Evolutionary conservation across 2,113 vertebrate species (phyloP).

Genomic region (Alexandromys fortis): DNA sequence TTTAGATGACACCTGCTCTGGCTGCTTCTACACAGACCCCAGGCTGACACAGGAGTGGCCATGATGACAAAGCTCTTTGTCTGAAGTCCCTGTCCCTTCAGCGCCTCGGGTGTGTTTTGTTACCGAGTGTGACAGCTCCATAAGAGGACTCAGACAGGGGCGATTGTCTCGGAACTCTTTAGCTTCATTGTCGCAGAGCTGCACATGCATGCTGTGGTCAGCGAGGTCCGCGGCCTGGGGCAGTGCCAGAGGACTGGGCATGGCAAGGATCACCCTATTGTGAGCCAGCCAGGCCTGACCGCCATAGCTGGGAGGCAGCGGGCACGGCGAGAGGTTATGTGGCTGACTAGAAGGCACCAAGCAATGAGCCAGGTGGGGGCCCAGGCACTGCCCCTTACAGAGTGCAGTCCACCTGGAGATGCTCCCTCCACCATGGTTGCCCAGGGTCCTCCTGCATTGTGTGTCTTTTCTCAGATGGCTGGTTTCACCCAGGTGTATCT

Average conservation of each 20-base stretch:
- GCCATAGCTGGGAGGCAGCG: too few relatives aligned
- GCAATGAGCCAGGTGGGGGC: neutral
- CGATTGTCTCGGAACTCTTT: neutral
- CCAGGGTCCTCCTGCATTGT: neutral
- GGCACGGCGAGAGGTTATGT: neutral
- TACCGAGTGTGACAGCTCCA: neutral
- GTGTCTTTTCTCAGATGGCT: neutral
- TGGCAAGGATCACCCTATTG: rapidly evolving
- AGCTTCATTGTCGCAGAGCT: neutral
- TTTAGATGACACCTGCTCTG: neutral
- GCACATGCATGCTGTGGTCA: rapidly evolving
- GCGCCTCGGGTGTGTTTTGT: neutral
- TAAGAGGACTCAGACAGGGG: neutral
- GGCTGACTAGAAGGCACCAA: neutral
- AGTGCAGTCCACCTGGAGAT: neutral
- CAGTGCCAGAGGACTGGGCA: neutral
- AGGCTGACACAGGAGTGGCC: neutral
- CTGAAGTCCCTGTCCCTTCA: neutral
- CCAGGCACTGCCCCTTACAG: neutral
- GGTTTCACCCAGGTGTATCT: neutral
- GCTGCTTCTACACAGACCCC: neutral
- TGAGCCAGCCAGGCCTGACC: neutral
- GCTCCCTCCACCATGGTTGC: rapidly evolving
- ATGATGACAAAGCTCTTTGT: slow-evolving; percentile 3
- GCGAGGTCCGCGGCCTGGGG: neutral